Evolutionary conservation across 2,888 invertebrate species (phyloP), one percentile per base, ranked within the genome.

Genomic region (Adelognathus sp.): DNA sequence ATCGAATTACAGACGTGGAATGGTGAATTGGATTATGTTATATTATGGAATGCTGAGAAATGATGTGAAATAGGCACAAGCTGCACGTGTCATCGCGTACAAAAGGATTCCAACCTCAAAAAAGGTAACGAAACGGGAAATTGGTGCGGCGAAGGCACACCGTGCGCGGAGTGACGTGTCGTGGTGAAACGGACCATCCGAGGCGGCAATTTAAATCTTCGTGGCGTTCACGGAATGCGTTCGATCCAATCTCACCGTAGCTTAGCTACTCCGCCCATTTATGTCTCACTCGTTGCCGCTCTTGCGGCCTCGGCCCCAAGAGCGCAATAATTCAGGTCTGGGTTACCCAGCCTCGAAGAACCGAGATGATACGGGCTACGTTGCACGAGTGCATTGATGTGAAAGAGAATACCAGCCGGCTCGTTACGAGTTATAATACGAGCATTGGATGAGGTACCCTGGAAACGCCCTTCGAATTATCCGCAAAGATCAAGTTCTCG

Each of bases 181-280:
- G 33, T 14, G 70, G 58, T 63, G 74, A 24, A 70, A 36, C 14
- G 56, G 39, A 73, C 33, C 52, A 52, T 67, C 50, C 36, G 36
- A 63, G 69, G 79, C 71, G 46, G 71, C 72, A 73, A 72, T 79
- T 76, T 69, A 36, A 76, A 69, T 72, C 44, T 76, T 64, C 63
- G 67, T 36, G 79, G 76, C 64, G 58, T 79, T 67, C 80, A 73
- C 46, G 84, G 82, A 86, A 86, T 84, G 84, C 78, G 72, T 79
- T 82, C 80, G 81, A 87, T 85, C 84, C 84, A 82, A 87, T 85
- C 84, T 86, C 73, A 73, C 82, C 83, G 81, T 81, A 80, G 82
- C 80, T 81, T 78, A 73, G 74, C 67, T 76, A 83, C 81, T 81
- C 84, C 83, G 84, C 83, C 84, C 81, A 83, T 84, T 81, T 80